Evolutionary conservation across 2,113 vertebrate species (phyloP).

Genomic region (Rhea americana): DNA sequence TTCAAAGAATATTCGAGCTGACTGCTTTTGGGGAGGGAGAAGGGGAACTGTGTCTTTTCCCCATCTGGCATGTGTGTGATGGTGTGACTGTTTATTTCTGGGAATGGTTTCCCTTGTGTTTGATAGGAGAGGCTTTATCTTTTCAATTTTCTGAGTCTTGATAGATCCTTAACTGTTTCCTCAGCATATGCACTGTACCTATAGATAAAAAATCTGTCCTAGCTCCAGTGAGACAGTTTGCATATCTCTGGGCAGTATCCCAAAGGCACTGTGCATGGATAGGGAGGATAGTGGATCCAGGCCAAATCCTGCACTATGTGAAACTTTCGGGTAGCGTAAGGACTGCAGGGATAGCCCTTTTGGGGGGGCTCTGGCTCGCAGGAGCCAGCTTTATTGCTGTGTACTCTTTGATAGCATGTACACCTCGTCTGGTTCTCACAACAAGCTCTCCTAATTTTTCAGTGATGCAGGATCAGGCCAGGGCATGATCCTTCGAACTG

Average conservation of each 20-base stretch:
- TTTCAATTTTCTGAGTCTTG: neutral
- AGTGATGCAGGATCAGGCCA: neutral
- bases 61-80: neutral
- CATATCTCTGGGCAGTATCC: accelerated
- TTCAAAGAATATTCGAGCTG: neutral
- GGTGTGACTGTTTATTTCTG: neutral
- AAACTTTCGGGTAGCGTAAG: neutral
- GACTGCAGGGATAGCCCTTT: neutral
- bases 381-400: neutral
- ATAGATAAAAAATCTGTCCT: neutral
- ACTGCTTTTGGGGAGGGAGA: neutral
- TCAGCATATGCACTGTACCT: neutral
- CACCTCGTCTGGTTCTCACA: neutral
- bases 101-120: neutral
- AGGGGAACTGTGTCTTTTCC: neutral
- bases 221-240: neutral
- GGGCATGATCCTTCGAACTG: neutral
- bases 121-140: neutral
- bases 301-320: neutral
- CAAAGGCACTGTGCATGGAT: accelerated
- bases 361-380: neutral
- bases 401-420: accelerated
- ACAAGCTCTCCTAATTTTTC: neutral
- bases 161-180: neutral
- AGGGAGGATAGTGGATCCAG: neutral